Evolutionary conservation across 1,140 invertebrate species (phyloP).

Genomic region (Lordiphosa stackelbergi): DNA sequence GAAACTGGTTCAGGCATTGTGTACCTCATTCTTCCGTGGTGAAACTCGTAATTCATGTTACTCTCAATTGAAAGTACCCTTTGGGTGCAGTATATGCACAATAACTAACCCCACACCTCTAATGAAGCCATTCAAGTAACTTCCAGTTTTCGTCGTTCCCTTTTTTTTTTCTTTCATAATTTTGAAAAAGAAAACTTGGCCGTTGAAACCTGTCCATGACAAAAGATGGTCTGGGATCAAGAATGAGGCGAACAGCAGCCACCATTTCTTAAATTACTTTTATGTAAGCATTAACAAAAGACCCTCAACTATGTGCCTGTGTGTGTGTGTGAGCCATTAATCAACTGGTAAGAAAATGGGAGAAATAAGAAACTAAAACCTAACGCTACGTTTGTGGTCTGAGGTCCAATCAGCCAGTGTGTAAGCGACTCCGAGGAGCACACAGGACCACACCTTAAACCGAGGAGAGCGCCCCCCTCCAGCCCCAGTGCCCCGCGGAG

Average conservation of each 20-base stretch:
- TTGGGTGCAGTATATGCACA: not conserved
- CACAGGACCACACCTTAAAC: slow-evolving; percentile 61
- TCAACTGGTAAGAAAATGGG: slow-evolving; percentile 43
- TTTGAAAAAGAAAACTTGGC: slow-evolving; percentile 15
- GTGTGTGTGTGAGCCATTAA: slow-evolving; percentile 53
- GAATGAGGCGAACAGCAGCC: slow-evolving; percentile 25
- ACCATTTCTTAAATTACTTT: slow-evolving; percentile 38
- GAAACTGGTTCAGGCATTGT: too few species aligned
- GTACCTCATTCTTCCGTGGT: slow-evolving; percentile 6
- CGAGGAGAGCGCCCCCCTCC: slow-evolving; percentile 3
- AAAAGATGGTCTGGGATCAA: slow-evolving; percentile 29
- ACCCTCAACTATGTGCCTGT: slow-evolving; percentile 13
- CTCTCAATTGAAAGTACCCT: slow-evolving; percentile 32
- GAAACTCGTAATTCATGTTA: slow-evolving; percentile 37
- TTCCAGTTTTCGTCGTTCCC: slow-evolving; percentile 7
- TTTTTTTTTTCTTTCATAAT: slow-evolving; percentile 12
- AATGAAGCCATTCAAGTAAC: slow-evolving; percentile 62
- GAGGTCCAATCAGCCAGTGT: slow-evolving; percentile 38
- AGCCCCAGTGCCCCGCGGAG: slow-evolving; percentile 20
- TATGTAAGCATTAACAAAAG: slow-evolving; percentile 52
- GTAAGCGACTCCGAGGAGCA: slow-evolving; percentile 29
- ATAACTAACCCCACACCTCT: slow-evolving; percentile 8
- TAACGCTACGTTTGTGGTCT: slow-evolving; percentile 48
- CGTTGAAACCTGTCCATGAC: slow-evolving; percentile 31
- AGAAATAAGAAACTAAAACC: slow-evolving; percentile 37